Percentiles rank a stretch among this genome's conserved stretches.
Conservation (phyloP, 2,888 invertebrate genomes). For the Meta bourneti region DNA sequence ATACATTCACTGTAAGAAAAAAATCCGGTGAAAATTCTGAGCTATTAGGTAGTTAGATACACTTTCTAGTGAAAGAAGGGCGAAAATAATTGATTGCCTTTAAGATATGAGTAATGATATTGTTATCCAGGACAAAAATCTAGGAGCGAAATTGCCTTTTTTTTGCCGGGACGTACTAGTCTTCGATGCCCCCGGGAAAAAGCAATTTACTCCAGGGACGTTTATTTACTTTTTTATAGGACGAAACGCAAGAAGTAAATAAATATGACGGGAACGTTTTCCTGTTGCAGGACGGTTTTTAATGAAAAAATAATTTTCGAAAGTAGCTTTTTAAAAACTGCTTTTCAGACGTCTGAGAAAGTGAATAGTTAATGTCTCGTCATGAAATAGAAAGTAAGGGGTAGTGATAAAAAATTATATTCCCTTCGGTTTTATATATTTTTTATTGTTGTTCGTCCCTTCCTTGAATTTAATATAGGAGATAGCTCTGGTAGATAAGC, state of each 20-base stretch:
- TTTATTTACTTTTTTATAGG: conserved; percentile 4
- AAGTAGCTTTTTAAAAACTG: not conserved
- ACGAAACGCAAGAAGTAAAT: conserved; percentile 14
- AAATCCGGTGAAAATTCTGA: not conserved
- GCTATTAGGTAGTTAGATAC: not conserved
- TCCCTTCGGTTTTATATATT: not conserved
- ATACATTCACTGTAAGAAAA: not conserved
- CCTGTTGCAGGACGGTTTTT: not conserved
- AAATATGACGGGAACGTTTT: not conserved
- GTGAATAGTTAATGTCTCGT: not conserved
- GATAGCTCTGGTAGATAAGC: not conserved
- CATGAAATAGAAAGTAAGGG: not conserved
- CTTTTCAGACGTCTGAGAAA: not conserved
- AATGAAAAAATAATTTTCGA: not conserved
- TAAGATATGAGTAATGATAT: conserved; percentile 62
- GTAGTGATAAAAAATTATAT: not conserved
- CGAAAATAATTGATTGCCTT: conserved; percentile 17
- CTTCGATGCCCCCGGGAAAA: not conserved
- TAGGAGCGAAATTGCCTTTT: conserved; percentile 39
- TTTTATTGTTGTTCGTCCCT: not conserved
- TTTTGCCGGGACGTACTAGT: not conserved
- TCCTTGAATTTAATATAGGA: not conserved
- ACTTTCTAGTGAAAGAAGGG: not conserved
- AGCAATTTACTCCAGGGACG: conserved; percentile 23
- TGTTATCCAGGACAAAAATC: conserved; percentile 21